A percentile compares a stretch with the other conserved stretches of the same genome.
Evolutionary conservation across 2,113 vertebrate species (phyloP).

Genomic region (Corythornis vintsioides): DNA sequence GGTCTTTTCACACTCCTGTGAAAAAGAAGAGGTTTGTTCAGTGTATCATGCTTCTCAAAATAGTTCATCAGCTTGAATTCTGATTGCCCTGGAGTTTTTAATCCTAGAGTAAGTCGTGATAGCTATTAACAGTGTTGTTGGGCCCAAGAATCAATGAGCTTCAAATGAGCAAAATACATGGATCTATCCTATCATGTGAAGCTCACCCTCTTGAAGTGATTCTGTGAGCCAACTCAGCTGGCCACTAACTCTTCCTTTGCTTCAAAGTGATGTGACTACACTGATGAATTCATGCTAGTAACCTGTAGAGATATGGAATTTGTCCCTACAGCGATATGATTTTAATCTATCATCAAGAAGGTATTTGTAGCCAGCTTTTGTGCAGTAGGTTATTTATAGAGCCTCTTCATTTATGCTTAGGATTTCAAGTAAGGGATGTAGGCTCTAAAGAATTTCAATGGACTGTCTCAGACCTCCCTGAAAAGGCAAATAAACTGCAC

Average conservation of each 20-base stretch:
- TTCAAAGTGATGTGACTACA: slow-evolving; percentile 16
- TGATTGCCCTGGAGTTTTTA: background rate
- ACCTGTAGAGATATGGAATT: background rate
- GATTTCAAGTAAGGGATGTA: background rate
- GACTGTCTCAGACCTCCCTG: background rate
- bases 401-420: slow-evolving; percentile 9
- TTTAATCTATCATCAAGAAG: slow-evolving; percentile 23
- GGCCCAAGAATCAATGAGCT: background rate
- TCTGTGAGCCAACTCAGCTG: background rate
- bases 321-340: background rate
- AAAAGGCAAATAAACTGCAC: slow-evolving; percentile 12
- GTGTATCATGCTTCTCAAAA: background rate
- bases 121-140: background rate
- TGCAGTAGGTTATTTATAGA: slow-evolving; percentile 10
- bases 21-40: background rate
- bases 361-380: slow-evolving; percentile 24
- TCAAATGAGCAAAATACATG: background rate
- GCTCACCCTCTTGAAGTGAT: background rate
- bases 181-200: background rate
- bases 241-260: background rate
- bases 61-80: background rate
- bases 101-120: background rate
- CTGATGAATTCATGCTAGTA: background rate
- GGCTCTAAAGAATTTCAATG: slow-evolving; percentile 20
- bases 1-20: background rate